Base-by-base conservation (phyloP, 2,888 invertebrate species). In the Chrysomela aeneicollis region DNA sequence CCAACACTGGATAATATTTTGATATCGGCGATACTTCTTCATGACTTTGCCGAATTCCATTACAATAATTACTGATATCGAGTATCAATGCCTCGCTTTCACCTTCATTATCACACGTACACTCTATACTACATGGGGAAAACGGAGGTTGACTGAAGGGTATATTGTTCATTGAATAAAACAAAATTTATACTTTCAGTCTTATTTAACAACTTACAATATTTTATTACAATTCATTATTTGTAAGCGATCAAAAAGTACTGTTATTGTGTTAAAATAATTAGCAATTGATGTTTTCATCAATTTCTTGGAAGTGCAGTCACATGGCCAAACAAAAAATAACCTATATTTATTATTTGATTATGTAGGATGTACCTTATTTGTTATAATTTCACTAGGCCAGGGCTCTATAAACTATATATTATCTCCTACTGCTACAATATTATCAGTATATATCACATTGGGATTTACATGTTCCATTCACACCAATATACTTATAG, bases 381-480 rank as follows among this genome's bases (percentile, higher is more conserved):
- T 74, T 76, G 74, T 73, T 71, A 61, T 58, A 53, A 57, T 64
- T 60, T 42, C 26, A 52, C 61, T 61, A 69, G 65, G 65, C 67
- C 69, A 63, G 67, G 65, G 53, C 32, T 49, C 69, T 69, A 69
- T 49, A 59, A 59, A 49, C 65, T 62, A 62, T 59, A 46, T 68
- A 73, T n/a, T 15, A n/a, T 57, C 66, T 65, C 69, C 71, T 73
- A 73, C 68, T 49, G 68, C 64, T 72, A 76, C 73, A 76, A 77
- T 78, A 79, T 78, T 79, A 79, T 79, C 79, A 76, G 71, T 78
- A 77, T 76, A 77, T 79, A 79, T 79, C 79, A 79, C 79, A 79
- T 74, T 78, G 76, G 77, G 76, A 73, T 75, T 74, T 76, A 75
- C 72, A 76, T 64, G 60, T 67, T 64, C 57, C 19, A 55, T 42